phyloP scores from a whole-genome alignment of 2,888 invertebrate genomes.

The Volucella inflata region DNA sequence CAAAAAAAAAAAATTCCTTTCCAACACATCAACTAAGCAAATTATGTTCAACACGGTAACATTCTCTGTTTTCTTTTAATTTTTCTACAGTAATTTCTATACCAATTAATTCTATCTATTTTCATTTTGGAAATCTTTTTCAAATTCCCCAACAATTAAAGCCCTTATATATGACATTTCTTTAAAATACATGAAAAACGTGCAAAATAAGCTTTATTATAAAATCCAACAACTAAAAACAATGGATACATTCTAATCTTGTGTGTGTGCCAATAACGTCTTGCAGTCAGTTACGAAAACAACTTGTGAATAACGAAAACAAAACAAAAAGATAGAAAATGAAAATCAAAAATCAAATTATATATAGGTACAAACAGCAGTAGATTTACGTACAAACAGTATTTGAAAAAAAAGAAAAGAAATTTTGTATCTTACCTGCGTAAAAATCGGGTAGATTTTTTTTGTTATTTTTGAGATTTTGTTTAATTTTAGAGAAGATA shows the following conservation, averaged over 20 bases:
- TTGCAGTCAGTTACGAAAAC: conserved; percentile 52
- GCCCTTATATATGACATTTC: neutral
- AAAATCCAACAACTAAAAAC: conserved; percentile 8
- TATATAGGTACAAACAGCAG: conserved; percentile 19
- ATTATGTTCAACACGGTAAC: too few relatives aligned
- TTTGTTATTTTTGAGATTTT: conserved; percentile 34
- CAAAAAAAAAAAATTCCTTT: too few relatives aligned
- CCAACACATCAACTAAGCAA: too few relatives aligned
- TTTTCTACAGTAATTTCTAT: too few relatives aligned
- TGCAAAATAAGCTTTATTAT: conserved; percentile 24
- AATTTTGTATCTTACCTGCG: conserved; percentile 74
- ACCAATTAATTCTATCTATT: too few relatives aligned
- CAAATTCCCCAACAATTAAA: too few relatives aligned
- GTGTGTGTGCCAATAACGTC: conserved; percentile 79
- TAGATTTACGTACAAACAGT: conserved; percentile 38
- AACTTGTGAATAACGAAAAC: conserved; percentile 43
- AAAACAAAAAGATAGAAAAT: conserved; percentile 12
- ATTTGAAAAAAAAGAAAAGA: conserved; percentile 31
- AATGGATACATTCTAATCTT: conserved; percentile 55
- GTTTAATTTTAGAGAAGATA: conserved; percentile 83
- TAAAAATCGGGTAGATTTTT: conserved; percentile 76
- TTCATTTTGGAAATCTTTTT: too few relatives aligned
- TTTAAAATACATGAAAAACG: neutral
- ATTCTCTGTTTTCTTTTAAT: too few relatives aligned
- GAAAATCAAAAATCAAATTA: conserved; percentile 23